Conservation (phyloP, 2,113 vertebrate species). For the Sigmodon hispidus region DNA sequence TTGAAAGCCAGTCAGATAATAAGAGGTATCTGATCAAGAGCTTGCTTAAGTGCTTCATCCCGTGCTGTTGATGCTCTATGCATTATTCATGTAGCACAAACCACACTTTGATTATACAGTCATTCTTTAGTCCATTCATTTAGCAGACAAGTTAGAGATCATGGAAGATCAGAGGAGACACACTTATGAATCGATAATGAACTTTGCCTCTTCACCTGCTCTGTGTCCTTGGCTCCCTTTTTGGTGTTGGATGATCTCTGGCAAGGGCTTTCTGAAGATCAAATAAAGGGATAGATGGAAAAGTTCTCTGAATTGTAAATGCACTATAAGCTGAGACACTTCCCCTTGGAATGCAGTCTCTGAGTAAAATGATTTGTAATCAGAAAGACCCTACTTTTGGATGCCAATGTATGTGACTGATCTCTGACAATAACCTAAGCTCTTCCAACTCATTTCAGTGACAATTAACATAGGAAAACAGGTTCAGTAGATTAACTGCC, state of each 20-base stretch:
- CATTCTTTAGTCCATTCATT: constrained; percentile 80
- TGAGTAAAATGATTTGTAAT: not conserved
- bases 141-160: constrained; percentile 70
- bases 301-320: constrained; percentile 51
- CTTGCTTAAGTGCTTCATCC: constrained; percentile 75
- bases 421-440: not conserved
- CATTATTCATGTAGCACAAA: constrained; percentile 84
- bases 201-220: constrained; percentile 8
- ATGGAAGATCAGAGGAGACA: constrained; percentile 51
- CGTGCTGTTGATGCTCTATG: constrained; percentile 75
- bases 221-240: constrained; percentile 44
- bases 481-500: not conserved
- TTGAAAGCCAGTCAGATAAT: constrained; percentile 74
- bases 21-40: constrained; percentile 75
- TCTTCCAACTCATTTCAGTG: not conserved
- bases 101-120: constrained; percentile 80
- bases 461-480: not conserved
- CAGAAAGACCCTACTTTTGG: not conserved
- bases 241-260: not conserved
- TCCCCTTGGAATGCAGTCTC: not conserved
- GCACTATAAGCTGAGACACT: not conserved
- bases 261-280: constrained; percentile 44
- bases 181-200: constrained; percentile 61
- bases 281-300: constrained; percentile 36
- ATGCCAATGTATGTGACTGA: not conserved